Percentiles rank a stretch among this genome's conserved stretches.
phyloP scores from a whole-genome alignment of 2,113 vertebrate species.

The Ciconia boyciana region DNA sequence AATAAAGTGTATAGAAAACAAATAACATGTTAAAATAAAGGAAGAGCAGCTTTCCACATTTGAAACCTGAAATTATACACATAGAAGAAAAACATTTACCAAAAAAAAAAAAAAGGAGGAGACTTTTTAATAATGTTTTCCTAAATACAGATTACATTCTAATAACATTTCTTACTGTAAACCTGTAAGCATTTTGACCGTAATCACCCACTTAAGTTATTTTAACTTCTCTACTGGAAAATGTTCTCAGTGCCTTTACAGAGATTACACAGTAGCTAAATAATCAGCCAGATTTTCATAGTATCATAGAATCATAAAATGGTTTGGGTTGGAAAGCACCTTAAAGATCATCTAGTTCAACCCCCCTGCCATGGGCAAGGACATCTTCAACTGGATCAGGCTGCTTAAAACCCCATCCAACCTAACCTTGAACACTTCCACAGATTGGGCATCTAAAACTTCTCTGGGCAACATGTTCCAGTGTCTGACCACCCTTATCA shows the following conservation, averaged over 20 bases:
- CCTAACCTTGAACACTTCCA: background rate
- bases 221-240: background rate
- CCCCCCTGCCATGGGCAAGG: fast-evolving
- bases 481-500: fast-evolving
- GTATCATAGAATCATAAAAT: background rate
- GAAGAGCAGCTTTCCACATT: background rate
- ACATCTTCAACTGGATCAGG: background rate
- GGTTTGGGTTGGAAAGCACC: background rate
- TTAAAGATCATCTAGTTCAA: background rate
- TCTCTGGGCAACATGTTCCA: background rate
- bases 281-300: background rate
- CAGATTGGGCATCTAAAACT: fast-evolving
- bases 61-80: background rate
- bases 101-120: too few relatives aligned
- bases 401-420: background rate
- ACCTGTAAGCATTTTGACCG: background rate
- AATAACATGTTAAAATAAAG: background rate
- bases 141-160: background rate
- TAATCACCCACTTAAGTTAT: background rate
- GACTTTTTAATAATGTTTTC: background rate
- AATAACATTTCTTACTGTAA: background rate
- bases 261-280: background rate
- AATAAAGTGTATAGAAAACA: background rate
- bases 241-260: background rate
- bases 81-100: background rate